Evolutionary conservation across 2,113 vertebrate species (phyloP), one percentile per base, ranked within the genome.

Genomic region (Puntigrus tetrazona): DNA sequence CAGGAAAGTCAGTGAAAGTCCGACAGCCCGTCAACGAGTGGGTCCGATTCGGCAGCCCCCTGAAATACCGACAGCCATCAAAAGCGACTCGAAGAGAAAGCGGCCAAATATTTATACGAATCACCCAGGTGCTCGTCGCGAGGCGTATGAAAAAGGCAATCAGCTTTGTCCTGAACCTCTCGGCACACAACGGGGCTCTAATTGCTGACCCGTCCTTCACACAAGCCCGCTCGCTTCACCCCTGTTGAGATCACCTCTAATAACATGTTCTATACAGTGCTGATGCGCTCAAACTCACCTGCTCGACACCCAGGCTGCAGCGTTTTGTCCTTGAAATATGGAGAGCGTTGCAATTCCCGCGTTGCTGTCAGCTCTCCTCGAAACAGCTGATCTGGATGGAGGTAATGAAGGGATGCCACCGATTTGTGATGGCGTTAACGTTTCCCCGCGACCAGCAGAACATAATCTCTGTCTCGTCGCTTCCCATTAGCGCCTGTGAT

Each of bases 381-480:
- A 88, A 89, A 82, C 89, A 88, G 87, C 86, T 88, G 81, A 92
- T 90, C 88, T 75, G 86, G 63, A 73, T 88, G 87, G 85, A 90
- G 88, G 90, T 92, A 92, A 92, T 87, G 88, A 87, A 83, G 78
- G 86, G 91, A 91, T 85, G 91, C 86, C 86, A 88, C 89, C 43
- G 82, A 83, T 93, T 92, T 91, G 89, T 2, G 63, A 90, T 87
- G 84, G 83, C 85, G 86, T 91, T 90, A 91, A 89, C 83, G 45
- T 92, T 92, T 91, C 90, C 91, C 91, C 81, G 89, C 90, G 78
- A 83, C 92, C 90, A 89, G 90, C 79, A 73, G 89, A 92, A 94
- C 91, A 92, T 93, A 94, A 94, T 94, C 92, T 93, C 92, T 89
- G 91, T 92, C 89, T 91, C 88, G 92, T 94, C 90, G 86, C 89